Evolutionary conservation across 1,140 invertebrate species (phyloP), one percentile per base, ranked within the genome.

Genomic region (Rhyzopertha dominica): DNA sequence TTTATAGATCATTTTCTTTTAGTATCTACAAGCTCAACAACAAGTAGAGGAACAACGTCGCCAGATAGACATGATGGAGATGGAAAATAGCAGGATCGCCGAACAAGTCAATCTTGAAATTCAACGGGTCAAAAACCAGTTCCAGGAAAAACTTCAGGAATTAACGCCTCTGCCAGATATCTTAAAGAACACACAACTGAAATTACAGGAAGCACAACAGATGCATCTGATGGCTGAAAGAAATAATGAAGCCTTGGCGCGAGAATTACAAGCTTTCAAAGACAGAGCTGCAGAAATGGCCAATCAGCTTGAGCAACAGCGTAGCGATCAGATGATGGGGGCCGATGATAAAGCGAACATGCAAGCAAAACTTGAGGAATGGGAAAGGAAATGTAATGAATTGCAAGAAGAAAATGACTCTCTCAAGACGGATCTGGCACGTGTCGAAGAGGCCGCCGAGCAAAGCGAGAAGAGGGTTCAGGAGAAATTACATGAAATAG

Each of bases 51-150:
- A 86, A 61, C 83, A 85, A 58, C 71, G 74, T 8, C 69, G 80
- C 8, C 80, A 83, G 44, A 72, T 86, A 22, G 80, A 85, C 32
- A 74, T 84, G 49, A 80, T 85, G 70, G 82, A 85, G 52, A 77
- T 84, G 73, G 83, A 85, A 50, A 85, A 84, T 51, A 78, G 77
- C 4, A 68, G 82, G 38, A 83, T 85, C 54, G 81, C 81, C 48
- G 82, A 85, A 61, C 84, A 87, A 60, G 81, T 86, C 18, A 82
- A 81, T 49, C 60, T 80, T 7, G 84, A 87, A 67, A 84, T 87
- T 26, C 78, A 81, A 49, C 67, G 78, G 46, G 81, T 85, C 4
- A 85, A 86, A 60, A 80, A 80, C 67, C 65, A 77, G 49, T 86
- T 87, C 58, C 82, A 86, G 74, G 82, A 85, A 52, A 85, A 86